Percentiles rank a stretch among this genome's conserved stretches.
Evolutionary conservation across 1,140 invertebrate genomes (phyloP).

Genomic region (Protaetia brevitarsis): DNA sequence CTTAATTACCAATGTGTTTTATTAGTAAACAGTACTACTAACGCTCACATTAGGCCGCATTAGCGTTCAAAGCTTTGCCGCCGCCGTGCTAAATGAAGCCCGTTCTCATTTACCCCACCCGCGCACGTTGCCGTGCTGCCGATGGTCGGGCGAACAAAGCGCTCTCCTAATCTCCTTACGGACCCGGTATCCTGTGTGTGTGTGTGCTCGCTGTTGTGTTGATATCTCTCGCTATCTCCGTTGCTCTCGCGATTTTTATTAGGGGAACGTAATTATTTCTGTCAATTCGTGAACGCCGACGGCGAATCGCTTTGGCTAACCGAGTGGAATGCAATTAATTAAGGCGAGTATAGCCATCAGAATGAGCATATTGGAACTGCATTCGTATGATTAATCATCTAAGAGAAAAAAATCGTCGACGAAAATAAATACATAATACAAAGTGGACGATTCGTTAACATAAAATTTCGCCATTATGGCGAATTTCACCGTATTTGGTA

Average conservation of each 20-base stretch:
- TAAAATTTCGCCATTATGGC: no score
- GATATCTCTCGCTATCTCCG: no score
- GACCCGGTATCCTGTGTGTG: neutral
- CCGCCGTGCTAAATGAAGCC: conserved; percentile 25
- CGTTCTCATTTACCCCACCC: conserved; percentile 25
- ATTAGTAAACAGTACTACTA: conserved; percentile 47
- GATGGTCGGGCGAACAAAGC: conserved; percentile 28
- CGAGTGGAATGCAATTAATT: neutral
- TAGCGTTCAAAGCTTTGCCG: conserved; percentile 43
- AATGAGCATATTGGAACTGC: neutral
- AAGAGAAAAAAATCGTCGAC: neutral
- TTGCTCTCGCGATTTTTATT: neutral
- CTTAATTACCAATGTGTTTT: conserved; percentile 51
- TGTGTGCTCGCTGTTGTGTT: neutral
- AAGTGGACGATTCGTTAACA: no score
- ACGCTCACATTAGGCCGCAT: conserved; percentile 43
- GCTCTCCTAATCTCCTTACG: conserved; percentile 25
- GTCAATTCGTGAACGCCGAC: neutral
- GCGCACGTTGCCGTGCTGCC: no score
- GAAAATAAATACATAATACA: no score
- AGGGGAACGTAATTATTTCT: conserved; percentile 17
- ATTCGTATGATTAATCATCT: neutral
- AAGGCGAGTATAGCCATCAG: neutral
- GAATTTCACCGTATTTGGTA: no score
- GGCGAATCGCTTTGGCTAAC: neutral